These are phyloP conservation scores for Notothenia coriiceps DNA, from an alignment of 2,113 vertebrate species.

Conservation along the genomic window DNA sequence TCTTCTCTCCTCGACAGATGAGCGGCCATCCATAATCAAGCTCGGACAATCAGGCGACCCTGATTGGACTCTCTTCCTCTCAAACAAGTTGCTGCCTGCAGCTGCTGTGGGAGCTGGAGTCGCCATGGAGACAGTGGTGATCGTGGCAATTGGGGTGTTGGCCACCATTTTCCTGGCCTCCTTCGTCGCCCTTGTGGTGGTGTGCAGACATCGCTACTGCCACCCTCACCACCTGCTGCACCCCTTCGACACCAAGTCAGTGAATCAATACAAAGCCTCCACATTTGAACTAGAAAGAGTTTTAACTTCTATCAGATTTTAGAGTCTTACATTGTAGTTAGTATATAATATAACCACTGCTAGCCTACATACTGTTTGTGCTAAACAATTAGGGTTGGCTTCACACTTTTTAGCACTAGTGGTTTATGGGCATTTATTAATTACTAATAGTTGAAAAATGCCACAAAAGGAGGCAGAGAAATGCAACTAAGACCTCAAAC, in stretches of 20 bases:
- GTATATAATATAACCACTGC: neutral
- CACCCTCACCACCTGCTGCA: slow-evolving; percentile 89
- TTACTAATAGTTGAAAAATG: neutral
- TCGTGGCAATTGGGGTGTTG: slow-evolving; percentile 95
- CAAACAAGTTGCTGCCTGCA: slow-evolving; percentile 18
- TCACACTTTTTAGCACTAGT: neutral
- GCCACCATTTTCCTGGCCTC: slow-evolving; percentile 97
- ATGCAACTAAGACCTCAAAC: neutral
- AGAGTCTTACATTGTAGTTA: neutral
- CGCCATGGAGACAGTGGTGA: slow-evolving; percentile 96
- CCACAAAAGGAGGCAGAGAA: neutral
- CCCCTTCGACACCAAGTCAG: slow-evolving; percentile 94
- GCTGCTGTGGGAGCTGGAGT: slow-evolving; percentile 37
- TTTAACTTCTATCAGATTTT: neutral
- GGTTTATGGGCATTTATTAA: neutral
- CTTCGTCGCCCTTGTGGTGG: slow-evolving; percentile 92
- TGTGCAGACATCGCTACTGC: slow-evolving; percentile 96
- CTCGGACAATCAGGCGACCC: slow-evolving; percentile 49
- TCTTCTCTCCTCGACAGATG: slow-evolving; percentile 69
- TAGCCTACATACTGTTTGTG: too few species aligned
- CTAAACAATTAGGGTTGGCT: neutral
- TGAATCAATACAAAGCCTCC: slow-evolving; percentile 7
- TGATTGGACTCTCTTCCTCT: slow-evolving; percentile 42
- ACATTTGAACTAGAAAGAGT: neutral
- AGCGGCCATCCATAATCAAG: slow-evolving; percentile 53